Evolutionary conservation across 2,113 vertebrate species (phyloP).

Genomic region (human (Homo sapiens)): GRCh38 chr12:78999501-79000000

Average conservation of each 20-base stretch:
- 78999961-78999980: background rate
- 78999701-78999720: conserved; percentile 33
- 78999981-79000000: conserved; percentile 16
- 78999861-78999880: conserved; percentile 78
- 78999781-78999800: conserved; percentile 78
- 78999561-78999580: conserved; percentile 22
- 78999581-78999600: conserved; percentile 7
- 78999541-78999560: background rate
- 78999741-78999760: conserved; percentile 47
- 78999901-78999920: conserved; percentile 75
- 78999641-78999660: background rate
- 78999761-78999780: background rate
- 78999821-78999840: conserved; percentile 77
- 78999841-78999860: conserved; percentile 76
- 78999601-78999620: conserved; percentile 33
- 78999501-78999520: background rate
- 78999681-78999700: background rate
- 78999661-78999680: background rate
- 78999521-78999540: background rate
- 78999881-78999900: conserved; percentile 75
- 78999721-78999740: conserved; percentile 69
- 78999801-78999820: conserved; percentile 80
- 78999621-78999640: conserved; percentile 7
- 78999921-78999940: conserved; percentile 77
- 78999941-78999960: conserved; percentile 49